Percentiles rank a stretch among this genome's conserved stretches.
Evolutionary conservation across 2,113 vertebrate genomes (phyloP).

Genomic region (Calidris pygmaea): DNA sequence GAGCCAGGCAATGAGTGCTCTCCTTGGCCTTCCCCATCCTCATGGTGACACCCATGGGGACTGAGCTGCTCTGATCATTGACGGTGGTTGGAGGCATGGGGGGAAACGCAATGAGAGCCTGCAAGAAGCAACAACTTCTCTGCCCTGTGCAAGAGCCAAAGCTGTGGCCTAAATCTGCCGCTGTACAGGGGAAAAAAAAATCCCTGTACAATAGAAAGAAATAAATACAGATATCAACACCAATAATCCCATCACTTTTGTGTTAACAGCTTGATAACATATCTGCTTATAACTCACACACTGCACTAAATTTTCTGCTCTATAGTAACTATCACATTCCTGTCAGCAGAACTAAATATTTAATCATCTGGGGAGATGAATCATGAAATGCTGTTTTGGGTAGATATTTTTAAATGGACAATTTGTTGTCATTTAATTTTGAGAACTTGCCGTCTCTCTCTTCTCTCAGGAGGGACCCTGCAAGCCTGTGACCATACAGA

Average conservation of each 20-base stretch:
- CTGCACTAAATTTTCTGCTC: slow-evolving; percentile 32
- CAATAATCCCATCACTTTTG: slow-evolving; percentile 36
- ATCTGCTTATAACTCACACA: slow-evolving; percentile 41
- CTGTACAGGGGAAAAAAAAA: neutral
- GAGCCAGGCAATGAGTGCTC: neutral
- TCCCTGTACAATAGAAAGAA: neutral
- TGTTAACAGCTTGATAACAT: slow-evolving; percentile 47
- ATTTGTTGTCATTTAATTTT: slow-evolving; percentile 40
- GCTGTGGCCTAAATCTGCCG: neutral
- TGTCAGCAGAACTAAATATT: slow-evolving; percentile 54
- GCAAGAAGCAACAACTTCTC: neutral
- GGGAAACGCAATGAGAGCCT: neutral
- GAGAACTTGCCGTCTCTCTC: neutral
- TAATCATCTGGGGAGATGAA: slow-evolving; percentile 45
- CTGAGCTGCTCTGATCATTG: neutral
- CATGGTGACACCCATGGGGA: neutral
- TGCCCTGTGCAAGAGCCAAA: neutral
- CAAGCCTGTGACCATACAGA: neutral
- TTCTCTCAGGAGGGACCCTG: neutral
- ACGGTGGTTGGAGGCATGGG: neutral
- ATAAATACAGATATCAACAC: slow-evolving; percentile 47
- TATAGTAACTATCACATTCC: slow-evolving; percentile 19
- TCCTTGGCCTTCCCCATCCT: neutral
- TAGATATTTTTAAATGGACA: slow-evolving; percentile 17
- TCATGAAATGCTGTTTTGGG: slow-evolving; percentile 34